Conservation (phyloP, 2,797 vertebrate genomes). For the Sebastes baramenuke region DNA sequence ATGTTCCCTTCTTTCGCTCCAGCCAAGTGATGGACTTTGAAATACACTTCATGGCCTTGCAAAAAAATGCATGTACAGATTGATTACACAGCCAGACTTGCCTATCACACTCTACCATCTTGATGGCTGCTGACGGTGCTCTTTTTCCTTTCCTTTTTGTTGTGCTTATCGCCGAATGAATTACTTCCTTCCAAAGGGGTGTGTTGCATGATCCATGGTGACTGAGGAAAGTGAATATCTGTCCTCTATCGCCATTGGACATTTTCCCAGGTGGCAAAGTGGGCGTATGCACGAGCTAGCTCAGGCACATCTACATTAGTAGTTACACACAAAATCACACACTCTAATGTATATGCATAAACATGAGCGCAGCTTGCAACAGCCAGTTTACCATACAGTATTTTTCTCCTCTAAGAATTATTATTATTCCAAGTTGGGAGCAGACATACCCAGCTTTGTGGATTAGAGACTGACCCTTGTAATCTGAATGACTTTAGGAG, state of each 20-base stretch:
- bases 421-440: conserved; percentile 38
- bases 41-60: conserved; percentile 41
- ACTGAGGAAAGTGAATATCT: conserved; percentile 61
- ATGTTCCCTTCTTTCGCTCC: not conserved
- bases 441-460: conserved; percentile 49
- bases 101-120: conserved; percentile 59
- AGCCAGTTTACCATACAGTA: conserved; percentile 7
- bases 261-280: conserved; percentile 32
- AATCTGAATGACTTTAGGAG: conserved; percentile 66
- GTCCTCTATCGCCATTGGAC: conserved; percentile 50
- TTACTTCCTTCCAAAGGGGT: conserved; percentile 62
- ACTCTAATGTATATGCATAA: conserved; percentile 10
- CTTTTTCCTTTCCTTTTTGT: conserved; percentile 46
- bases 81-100: conserved; percentile 56
- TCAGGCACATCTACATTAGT: conserved; percentile 11
- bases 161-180: conserved; percentile 55
- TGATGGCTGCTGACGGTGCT: conserved; percentile 65
- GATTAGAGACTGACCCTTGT: conserved; percentile 69
- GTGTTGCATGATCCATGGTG: conserved; percentile 54
- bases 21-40: conserved; percentile 27
- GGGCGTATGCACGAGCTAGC: not conserved
- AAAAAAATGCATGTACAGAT: conserved; percentile 45
- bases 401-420: conserved; percentile 39
- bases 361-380: conserved; percentile 16
- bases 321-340: not conserved